Percentiles rank a stretch among this genome's conserved stretches.
These are phyloP conservation scores for Digitonthophagus gazella DNA, from an alignment of 2,888 invertebrate species.

Conservation along the genomic window DNA sequence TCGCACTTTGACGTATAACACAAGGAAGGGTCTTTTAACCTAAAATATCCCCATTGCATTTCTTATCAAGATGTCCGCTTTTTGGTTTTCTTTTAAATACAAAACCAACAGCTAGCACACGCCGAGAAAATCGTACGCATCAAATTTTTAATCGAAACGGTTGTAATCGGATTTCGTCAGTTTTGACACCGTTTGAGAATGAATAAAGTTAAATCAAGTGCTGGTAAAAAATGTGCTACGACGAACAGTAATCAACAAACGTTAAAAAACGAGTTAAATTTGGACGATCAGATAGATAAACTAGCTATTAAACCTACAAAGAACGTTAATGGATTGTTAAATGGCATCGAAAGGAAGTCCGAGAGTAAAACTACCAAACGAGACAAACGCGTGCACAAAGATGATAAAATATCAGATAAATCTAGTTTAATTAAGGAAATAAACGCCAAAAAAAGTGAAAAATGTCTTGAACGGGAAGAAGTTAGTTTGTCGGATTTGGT, in stretches of 20 bases:
- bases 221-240: conserved; percentile 24
- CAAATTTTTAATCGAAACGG: neutral
- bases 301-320: conserved; percentile 31
- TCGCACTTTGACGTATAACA: conserved; percentile 22
- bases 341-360: conserved; percentile 33
- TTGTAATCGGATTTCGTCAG: conserved; percentile 2
- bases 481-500: neutral
- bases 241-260: conserved; percentile 21
- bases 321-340: conserved; percentile 37
- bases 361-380: conserved; percentile 27
- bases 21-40: conserved; percentile 29
- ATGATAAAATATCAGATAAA: conserved; percentile 19
- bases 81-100: conserved; percentile 33
- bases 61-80: conserved; percentile 39
- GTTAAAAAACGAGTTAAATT: conserved; percentile 23
- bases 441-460: neutral
- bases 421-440: conserved; percentile 15
- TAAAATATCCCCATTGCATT: conserved; percentile 35
- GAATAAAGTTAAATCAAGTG: conserved; percentile 30
- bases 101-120: conserved; percentile 23
- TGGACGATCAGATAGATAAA: conserved; percentile 30
- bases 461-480: neutral
- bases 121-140: conserved; percentile 11
- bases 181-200: conserved; percentile 26
- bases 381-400: conserved; percentile 21